These are phyloP conservation scores for Trichechus manatus DNA, from an alignment of 2,113 vertebrate species.

Conservation along the genomic window DNA sequence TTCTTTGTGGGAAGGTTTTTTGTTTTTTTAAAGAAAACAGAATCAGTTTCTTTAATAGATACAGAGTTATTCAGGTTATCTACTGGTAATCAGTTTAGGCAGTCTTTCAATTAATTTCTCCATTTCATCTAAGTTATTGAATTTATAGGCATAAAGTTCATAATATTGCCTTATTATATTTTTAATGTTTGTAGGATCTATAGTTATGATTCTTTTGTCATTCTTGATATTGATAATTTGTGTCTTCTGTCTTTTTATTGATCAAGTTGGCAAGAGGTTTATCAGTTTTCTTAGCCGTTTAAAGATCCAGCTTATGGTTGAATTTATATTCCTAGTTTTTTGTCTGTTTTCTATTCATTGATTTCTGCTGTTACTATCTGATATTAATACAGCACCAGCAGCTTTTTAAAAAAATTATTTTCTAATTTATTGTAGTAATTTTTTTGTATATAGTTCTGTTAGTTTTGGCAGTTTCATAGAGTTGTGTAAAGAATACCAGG, in stretches of 20 bases:
- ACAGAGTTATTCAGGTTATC: background rate
- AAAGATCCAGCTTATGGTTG: slow-evolving; percentile 33
- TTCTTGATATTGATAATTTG: no score
- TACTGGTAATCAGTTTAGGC: background rate
- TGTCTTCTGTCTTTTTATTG: no score
- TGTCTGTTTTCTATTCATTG: slow-evolving; percentile 32
- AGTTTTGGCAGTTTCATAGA: background rate
- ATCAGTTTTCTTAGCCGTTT: slow-evolving; percentile 19
- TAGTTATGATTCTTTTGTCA: no score
- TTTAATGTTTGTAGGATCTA: no score
- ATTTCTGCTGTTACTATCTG: background rate
- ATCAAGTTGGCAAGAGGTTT: no score
- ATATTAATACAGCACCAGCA: background rate
- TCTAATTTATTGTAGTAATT: background rate
- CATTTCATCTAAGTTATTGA: background rate
- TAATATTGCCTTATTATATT: no score
- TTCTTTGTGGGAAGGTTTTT: background rate
- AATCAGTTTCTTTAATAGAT: background rate
- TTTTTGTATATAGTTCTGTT: background rate
- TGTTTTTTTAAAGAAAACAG: background rate
- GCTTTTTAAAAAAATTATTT: background rate
- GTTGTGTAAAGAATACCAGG: background rate
- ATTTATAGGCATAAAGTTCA: no score
- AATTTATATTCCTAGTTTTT: slow-evolving; percentile 21
- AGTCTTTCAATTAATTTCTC: slow-evolving; percentile 25